Evolutionary conservation across 35 echinoderm and acorn worm species (phyloP).

Genomic region (Apostichopus japonicus): DNA sequence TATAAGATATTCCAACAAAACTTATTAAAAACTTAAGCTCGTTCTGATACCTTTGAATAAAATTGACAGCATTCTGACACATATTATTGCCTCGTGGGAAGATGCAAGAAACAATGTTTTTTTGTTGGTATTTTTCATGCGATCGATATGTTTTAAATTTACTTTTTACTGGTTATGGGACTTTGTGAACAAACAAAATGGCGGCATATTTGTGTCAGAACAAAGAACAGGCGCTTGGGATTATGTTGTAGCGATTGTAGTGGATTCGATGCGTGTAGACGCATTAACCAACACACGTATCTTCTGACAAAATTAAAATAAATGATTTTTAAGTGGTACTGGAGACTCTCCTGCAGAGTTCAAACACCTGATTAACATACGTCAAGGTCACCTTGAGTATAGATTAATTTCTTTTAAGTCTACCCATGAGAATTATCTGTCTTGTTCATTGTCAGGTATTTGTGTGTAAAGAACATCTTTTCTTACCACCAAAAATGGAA

Average conservation of each 20-base stretch:
- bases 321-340: constrained; percentile 16
- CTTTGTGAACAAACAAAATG: neutral
- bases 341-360: neutral
- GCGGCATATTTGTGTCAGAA: neutral
- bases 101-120: too few species aligned
- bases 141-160: neutral
- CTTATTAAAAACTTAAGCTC: too few species aligned
- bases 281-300: neutral
- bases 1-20: too few species aligned
- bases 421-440: neutral
- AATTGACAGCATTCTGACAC: too few species aligned
- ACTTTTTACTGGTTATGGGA: neutral
- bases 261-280: neutral
- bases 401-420: neutral
- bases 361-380: constrained; percentile 18
- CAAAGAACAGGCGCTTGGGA: neutral
- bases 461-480: too few species aligned
- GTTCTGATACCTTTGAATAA: too few species aligned
- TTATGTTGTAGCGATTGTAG: neutral
- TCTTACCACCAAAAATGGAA: too few species aligned
- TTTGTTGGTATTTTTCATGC: too few species aligned
- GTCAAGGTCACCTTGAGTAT: neutral
- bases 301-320: constrained; percentile 20
- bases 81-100: too few species aligned
- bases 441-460: too few species aligned